Percentiles rank a stretch among this genome's conserved stretches.
Evolutionary conservation across 2,888 invertebrate species (phyloP).

Genomic region (Lasioglossum calceatum): DNA sequence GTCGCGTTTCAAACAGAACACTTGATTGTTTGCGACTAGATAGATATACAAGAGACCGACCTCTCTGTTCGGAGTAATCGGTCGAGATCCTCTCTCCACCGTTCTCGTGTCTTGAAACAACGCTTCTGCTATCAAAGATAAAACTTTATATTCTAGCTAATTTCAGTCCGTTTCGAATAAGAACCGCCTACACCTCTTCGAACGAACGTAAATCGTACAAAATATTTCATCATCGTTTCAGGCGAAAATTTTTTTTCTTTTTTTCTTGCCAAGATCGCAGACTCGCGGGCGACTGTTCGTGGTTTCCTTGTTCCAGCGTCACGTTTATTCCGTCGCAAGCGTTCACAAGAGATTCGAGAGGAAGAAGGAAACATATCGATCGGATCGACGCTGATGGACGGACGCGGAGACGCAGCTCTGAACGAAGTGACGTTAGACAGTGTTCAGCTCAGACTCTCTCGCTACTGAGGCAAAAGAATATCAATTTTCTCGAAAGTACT

Average conservation of each 20-base stretch:
- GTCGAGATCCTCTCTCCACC: background rate
- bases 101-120: conserved; percentile 1
- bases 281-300: background rate
- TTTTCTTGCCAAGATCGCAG: background rate
- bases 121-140: conserved; percentile 11
- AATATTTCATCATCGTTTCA: conserved; percentile 22
- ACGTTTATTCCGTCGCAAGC: background rate
- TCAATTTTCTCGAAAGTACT: too few relatives aligned
- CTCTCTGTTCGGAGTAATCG: background rate
- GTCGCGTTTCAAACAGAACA: background rate
- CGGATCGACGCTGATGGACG: conserved; percentile 11
- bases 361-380: conserved; percentile 6
- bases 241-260: background rate
- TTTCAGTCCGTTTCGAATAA: background rate
- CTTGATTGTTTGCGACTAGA: background rate
- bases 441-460: too few relatives aligned
- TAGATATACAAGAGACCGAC: background rate
- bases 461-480: background rate
- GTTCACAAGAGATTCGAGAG: conserved; percentile 21
- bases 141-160: conserved; percentile 23
- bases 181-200: conserved; percentile 17
- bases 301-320: background rate
- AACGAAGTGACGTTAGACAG: background rate
- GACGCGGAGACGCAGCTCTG: conserved; percentile 9
- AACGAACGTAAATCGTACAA: conserved; percentile 30